These are phyloP conservation scores for Alviniconcha strummeri DNA, from an alignment of 2,888 invertebrate genomes.

Conservation along the genomic window DNA sequence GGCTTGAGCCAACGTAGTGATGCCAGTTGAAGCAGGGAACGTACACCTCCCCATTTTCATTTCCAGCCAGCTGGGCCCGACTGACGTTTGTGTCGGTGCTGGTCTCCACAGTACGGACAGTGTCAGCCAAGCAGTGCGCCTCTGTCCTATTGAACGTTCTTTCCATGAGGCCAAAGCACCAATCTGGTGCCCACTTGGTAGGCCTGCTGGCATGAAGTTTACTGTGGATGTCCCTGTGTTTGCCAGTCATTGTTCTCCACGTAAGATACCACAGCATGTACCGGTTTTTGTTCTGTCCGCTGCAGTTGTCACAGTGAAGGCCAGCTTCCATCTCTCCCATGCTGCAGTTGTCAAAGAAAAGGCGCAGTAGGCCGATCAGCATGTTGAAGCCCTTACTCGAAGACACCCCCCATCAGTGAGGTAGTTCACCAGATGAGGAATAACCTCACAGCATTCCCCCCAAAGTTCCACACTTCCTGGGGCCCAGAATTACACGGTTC, in stretches of 20 bases:
- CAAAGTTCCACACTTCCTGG: conserved; percentile 52
- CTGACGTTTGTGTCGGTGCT: too few species aligned
- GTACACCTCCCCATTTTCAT: too few species aligned
- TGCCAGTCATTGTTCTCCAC: conserved; percentile 35
- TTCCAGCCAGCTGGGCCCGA: too few species aligned
- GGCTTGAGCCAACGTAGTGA: too few species aligned
- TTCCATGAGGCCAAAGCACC: conserved; percentile 12
- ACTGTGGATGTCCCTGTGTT: conserved; percentile 6
- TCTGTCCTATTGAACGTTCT: too few species aligned
- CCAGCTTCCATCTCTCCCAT: conserved; percentile 21
- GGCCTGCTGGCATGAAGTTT: conserved; percentile 35
- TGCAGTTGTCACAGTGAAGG: conserved; percentile 30
- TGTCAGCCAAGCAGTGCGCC: too few species aligned
- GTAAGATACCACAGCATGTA: conserved; percentile 35
- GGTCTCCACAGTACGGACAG: too few species aligned
- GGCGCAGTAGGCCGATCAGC: conserved; percentile 26
- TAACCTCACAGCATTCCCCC: conserved; percentile 43
- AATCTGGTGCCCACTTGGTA: conserved; percentile 45
- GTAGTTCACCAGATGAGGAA: conserved; percentile 38
- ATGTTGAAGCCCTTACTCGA: conserved; percentile 33
- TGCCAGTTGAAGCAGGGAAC: too few species aligned
- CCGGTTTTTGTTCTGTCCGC: conserved; percentile 36
- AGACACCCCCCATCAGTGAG: conserved; percentile 48
- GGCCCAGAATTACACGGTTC: conserved; percentile 51
- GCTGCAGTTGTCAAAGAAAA: conserved; percentile 31